These are phyloP conservation scores for Parthenolecanium corni DNA, from an alignment of 2,888 invertebrate species.

Conservation along the genomic window DNA sequence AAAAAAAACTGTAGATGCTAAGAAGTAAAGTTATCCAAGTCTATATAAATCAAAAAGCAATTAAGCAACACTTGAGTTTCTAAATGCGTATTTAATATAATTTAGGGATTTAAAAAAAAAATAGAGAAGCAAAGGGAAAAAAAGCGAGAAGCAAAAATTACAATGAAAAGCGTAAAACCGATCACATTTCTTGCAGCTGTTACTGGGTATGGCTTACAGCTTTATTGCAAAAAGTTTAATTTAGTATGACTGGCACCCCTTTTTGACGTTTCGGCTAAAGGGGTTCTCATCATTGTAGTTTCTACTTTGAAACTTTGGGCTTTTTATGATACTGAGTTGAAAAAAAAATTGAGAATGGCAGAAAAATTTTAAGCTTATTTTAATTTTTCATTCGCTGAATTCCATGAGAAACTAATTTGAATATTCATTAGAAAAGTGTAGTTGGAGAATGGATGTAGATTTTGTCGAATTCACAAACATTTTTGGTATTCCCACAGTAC, in stretches of 20 bases:
- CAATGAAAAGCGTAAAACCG: conserved; percentile 27
- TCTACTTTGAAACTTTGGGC: no score
- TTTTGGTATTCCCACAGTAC: no score
- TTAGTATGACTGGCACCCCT: conserved; percentile 25
- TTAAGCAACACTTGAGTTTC: conserved; percentile 17
- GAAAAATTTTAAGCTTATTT: no score
- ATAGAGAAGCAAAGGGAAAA: no score
- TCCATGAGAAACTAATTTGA: no score
- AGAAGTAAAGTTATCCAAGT: conserved; percentile 23
- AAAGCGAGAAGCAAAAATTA: conserved; percentile 14
- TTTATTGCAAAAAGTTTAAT: conserved; percentile 27
- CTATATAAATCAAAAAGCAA: conserved; percentile 27
- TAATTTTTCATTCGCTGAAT: no score
- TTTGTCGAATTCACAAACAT: no score
- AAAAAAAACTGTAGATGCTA: background rate
- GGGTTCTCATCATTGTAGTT: conserved; percentile 9
- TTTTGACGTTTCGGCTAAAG: background rate
- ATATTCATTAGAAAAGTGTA: no score
- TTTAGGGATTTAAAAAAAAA: background rate
- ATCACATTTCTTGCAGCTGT: conserved; percentile 26
- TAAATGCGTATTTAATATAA: conserved; percentile 25
- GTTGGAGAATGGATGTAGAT: no score
- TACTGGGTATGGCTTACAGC: conserved; percentile 25
- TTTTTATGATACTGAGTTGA: no score
- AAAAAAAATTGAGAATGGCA: no score